Evolutionary conservation across 1,140 invertebrate genomes (phyloP).

Genomic region (Augochlora pura): DNA sequence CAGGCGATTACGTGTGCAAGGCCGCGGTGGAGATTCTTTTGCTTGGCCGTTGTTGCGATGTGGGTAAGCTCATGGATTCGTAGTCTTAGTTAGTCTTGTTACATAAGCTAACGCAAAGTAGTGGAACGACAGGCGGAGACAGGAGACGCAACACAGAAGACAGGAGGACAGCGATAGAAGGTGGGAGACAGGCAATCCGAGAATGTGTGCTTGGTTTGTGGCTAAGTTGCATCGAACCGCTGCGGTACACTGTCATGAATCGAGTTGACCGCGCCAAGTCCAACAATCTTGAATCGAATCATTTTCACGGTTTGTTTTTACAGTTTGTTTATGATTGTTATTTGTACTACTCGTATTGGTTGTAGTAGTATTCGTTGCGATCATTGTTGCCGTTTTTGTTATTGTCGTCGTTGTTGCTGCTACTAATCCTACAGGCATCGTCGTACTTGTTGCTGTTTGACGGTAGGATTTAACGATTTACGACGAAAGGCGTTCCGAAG

Average conservation of each 20-base stretch:
- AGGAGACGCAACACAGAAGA: neutral
- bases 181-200: slow-evolving; percentile 30
- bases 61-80: slow-evolving; percentile 29
- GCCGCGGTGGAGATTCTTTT: slow-evolving; percentile 29
- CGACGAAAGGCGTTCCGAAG: neutral
- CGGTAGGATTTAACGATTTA: no score
- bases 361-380: no score
- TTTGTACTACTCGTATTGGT: no score
- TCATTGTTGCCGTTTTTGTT: neutral
- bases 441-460: no score
- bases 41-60: slow-evolving; percentile 13
- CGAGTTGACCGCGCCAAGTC: neutral
- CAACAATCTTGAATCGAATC: neutral
- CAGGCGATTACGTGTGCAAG: neutral
- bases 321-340: no score
- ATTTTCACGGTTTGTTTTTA: neutral
- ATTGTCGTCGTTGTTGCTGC: neutral
- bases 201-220: slow-evolving; percentile 20
- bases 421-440: no score
- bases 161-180: neutral
- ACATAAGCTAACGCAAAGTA: slow-evolving; percentile 25
- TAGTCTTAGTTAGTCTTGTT: slow-evolving; percentile 35
- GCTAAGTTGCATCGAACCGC: neutral
- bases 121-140: neutral
- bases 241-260: neutral